These are phyloP conservation scores for Chloebia gouldiae DNA, from an alignment of 2,113 vertebrate species.

Conservation along the genomic window DNA sequence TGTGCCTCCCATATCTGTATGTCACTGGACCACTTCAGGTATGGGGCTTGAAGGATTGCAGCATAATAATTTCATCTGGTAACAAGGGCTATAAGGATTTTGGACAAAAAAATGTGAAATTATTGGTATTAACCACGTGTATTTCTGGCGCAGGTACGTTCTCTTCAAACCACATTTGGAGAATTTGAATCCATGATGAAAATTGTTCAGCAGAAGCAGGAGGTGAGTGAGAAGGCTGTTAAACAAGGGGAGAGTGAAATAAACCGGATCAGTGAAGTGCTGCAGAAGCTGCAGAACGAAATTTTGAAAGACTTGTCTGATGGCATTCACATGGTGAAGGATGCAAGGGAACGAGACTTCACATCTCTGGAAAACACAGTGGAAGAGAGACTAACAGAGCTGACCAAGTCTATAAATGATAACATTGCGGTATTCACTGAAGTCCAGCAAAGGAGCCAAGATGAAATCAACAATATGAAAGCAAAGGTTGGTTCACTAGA, in stretches of 20 bases:
- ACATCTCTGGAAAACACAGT: constrained; percentile 89
- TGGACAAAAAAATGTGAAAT: not conserved
- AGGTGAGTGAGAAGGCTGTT: constrained; percentile 77
- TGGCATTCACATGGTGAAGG: constrained; percentile 88
- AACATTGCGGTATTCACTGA: constrained; percentile 87
- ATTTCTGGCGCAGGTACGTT: constrained; percentile 79
- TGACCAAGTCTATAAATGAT: constrained; percentile 88
- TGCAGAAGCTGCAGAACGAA: constrained; percentile 93
- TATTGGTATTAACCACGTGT: not conserved
- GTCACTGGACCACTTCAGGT: not conserved
- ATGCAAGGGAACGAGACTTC: constrained; percentile 87
- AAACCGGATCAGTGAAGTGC: constrained; percentile 84
- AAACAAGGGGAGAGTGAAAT: constrained; percentile 85
- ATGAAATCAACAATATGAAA: constrained; percentile 84
- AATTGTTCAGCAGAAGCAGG: constrained; percentile 81
- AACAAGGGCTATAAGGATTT: not conserved
- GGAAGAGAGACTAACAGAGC: constrained; percentile 88
- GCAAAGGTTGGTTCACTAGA: constrained; percentile 77
- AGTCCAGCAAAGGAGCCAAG: constrained; percentile 85
- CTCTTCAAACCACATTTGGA: constrained; percentile 77
- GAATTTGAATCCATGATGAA: constrained; percentile 83
- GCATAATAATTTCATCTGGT: fast-evolving
- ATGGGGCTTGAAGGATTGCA: not conserved
- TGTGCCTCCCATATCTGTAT: fast-evolving
- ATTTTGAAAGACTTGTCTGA: constrained; percentile 88